Conservation (phyloP, 2,797 vertebrate species). For the Microtus obscurus region DNA sequence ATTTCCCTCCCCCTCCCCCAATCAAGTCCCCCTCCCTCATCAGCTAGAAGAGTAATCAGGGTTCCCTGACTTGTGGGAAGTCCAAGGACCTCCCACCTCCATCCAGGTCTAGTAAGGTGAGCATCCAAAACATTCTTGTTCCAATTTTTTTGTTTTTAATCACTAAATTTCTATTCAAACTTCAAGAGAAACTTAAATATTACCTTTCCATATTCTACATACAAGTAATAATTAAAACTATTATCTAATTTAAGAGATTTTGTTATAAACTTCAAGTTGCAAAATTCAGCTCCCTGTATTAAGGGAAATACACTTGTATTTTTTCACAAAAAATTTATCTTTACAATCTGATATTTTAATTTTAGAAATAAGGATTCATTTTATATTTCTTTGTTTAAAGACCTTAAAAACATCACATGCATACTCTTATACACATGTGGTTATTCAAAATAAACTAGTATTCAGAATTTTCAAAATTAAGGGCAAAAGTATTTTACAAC, state of each 20-base stretch:
- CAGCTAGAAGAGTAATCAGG: too few species aligned
- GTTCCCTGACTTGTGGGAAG: too few species aligned
- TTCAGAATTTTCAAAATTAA: constrained; percentile 21
- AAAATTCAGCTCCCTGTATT: background rate
- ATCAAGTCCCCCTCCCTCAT: too few species aligned
- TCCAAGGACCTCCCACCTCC: too few species aligned
- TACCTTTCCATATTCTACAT: background rate
- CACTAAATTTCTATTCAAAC: background rate
- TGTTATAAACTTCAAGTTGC: background rate
- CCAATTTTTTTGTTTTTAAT: background rate
- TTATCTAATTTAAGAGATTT: background rate
- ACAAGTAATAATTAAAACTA: background rate
- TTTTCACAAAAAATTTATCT: constrained; percentile 32
- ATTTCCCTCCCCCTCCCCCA: too few species aligned
- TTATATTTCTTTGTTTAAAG: constrained; percentile 28
- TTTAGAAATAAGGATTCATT: constrained; percentile 25
- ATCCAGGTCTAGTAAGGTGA: too few species aligned
- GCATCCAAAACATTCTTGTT: background rate
- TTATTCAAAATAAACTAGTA: constrained; percentile 41
- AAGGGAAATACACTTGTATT: background rate
- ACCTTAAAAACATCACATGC: background rate
- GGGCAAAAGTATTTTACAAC: background rate
- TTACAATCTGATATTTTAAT: constrained; percentile 14
- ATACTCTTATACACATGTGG: background rate
- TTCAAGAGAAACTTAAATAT: background rate